Evolutionary conservation across 1,140 invertebrate genomes (phyloP), one percentile per base, ranked within the genome.

Genomic region (Calephelis virginiensis): DNA sequence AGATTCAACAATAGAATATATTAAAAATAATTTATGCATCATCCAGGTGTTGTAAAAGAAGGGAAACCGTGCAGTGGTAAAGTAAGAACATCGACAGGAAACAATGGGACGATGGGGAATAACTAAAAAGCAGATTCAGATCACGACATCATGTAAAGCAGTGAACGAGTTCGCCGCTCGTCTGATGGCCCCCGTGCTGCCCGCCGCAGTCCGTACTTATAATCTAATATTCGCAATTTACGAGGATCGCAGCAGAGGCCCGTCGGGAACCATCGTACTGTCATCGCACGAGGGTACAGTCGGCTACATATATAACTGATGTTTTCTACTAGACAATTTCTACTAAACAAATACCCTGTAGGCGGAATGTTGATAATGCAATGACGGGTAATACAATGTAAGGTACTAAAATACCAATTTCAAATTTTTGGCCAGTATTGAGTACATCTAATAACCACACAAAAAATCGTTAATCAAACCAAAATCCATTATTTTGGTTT

Each of bases 201-300:
- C 71, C 72, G 77, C 83, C 85, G 80, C 87, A 83, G 74, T 81
- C 81, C 81, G 83, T 83, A 88, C 85, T 90, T 90, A 90, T 90
- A 88, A 90, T 88, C 85, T 90, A 90, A 90, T 90, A 90, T 90
- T 90, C 84, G 83, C 85, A 90, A 90, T 90, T 88, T 87, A 88
- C 85, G 84, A 81, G 85, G 85, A 87, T 90, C 87, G 84, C 83
- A 75, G 72, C 76, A 82, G 76, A 70, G 78, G 73, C 73, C 85
- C 83, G 64, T 64, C 50, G 85, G 87, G 85, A 85, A 76, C 80
- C 75, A 73, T 89, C 82, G 71, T 74, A 78, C 83, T 90, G 85
- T 90, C 86, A 87, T 86, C 87, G 76, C 77, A 70, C 38, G 37
- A 60, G 45, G 14, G 14, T 47, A 37, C 63, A 43, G 13, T 59